Base-by-base conservation (phyloP, 2,797 vertebrate species). In the Oryzias sinensis region DNA sequence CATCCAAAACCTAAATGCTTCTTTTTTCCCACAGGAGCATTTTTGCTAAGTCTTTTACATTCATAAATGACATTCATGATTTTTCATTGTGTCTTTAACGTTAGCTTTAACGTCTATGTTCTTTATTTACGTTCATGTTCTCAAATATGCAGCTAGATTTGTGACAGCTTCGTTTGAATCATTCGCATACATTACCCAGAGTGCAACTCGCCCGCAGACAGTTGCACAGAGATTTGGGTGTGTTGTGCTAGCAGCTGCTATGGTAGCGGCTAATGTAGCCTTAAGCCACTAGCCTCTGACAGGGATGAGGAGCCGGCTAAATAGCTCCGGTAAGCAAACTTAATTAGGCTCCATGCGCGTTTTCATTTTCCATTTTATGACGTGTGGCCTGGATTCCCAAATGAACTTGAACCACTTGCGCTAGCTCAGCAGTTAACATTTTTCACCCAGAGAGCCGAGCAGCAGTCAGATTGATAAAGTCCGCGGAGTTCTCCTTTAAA, bases 241-340 rank as follows among this genome's bases (percentile, higher is more conserved):
- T 47, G 63, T 50, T 58, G 33, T 48, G 44, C 53, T 66, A 57
- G 62, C 52, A 57, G 48, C 62, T 65, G 62, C 62, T 45, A 65
- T 57, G 56, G 60, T 33, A 53, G 53, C 53, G 5, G 47, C 45
- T 66, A 56, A 41, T 33, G 48, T 55, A 49, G 56, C 45, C 7
- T 48, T 27, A 41, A 46, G 20, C 59, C 42, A 40, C 8, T 53
- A 53, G 58, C 58, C 8, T 18, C 17, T 14, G 48, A 43, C 55
- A 63, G 65, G 50, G 47, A 71, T 66, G 61, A 61, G 20, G 37
- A 57, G 49, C 48, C 16, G 55, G 47, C 18, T 55, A 24, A 59
- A 41, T 20, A 59, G 67, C 40, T 57, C 48, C n/a, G 70, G 67
- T 80, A 71, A 73, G 47, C 29, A 47, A 27, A 17, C 17, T 24